Evolutionary conservation across 2,797 vertebrate species (phyloP), one percentile per base, ranked within the genome.

Genomic region (Carcharodon carcharias): DNA sequence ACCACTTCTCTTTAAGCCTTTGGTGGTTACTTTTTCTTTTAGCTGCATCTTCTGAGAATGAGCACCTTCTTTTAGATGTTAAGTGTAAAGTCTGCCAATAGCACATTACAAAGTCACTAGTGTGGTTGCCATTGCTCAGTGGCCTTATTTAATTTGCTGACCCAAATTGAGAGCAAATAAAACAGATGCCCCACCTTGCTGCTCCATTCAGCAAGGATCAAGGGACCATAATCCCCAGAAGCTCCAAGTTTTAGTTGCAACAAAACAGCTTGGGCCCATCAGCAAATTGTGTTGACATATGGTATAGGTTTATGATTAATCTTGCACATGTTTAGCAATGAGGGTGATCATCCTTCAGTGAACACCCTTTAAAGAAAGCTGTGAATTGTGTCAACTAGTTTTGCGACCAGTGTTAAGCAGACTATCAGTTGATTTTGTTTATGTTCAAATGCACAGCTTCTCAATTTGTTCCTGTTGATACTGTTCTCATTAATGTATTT

Each of bases 251-350:
- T 99, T 98, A 98, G 98, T 99, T 98, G 98, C 98, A 98, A 98
- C 98, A 98, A 99, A 99, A 99, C 99, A 99, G 99, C 99, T 99
- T 99, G 99, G 99, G 98, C 98, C 99, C 99, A 99, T 99, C 99
- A 99, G 98, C 98, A 99, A 99, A 99, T 99, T 99, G 99, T 98
- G 97, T 97, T 96, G 98, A 98, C 99, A 99, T 99, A 99, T 99
- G 99, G 99, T 99, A 98, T 98, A 99, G 99, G 99, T 99, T 99
- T 99, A 99, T 98, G 98, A 99, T 98, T 99, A 99, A 99, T 99
- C 99, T 99, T 99, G 98, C 98, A 98, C 98, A 98, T 97, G 98
- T 98, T 98, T 98, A 98, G 98, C 98, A 98, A 98, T 97, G 98
- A 98, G 98, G 97, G 97, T 98, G 97, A 97, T 98, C 98, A 98